A percentile compares a stretch with the other conserved stretches of the same genome.
Conservation (phyloP, 1,140 invertebrate genomes). For the Zaprionus inermis region DNA sequence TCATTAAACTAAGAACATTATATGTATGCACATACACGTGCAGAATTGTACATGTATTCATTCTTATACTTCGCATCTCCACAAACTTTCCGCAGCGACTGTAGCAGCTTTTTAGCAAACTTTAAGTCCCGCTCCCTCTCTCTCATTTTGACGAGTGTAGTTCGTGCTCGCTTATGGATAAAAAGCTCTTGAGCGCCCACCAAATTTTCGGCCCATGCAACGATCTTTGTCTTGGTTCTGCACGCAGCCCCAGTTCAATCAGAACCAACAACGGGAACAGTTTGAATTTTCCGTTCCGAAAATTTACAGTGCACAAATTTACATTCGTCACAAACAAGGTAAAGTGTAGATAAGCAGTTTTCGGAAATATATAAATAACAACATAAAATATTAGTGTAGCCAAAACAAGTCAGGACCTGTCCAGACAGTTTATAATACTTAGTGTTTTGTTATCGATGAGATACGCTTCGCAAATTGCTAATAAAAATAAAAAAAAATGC, state of each 20-base stretch:
- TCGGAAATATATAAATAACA: neutral
- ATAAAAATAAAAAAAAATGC: conserved; percentile 35
- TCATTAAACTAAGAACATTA: conserved; percentile 41
- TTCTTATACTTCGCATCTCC: neutral
- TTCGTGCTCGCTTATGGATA: conserved; percentile 13
- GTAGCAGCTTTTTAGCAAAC: conserved; percentile 37
- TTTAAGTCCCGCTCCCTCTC: conserved; percentile 47
- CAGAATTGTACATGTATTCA: neutral
- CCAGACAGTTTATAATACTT: conserved; percentile 14
- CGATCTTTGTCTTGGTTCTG: conserved; percentile 4
- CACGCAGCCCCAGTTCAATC: conserved; percentile 23
- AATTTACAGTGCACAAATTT: conserved; percentile 7
- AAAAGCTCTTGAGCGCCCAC: conserved; percentile 45
- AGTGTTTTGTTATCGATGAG: neutral
- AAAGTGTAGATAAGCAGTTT: conserved; percentile 19
- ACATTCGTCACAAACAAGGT: conserved; percentile 44
- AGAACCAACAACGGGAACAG: conserved; percentile 16
- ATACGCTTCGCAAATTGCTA: conserved; percentile 15
- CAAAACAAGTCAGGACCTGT: conserved; percentile 14
- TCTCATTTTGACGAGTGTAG: conserved; percentile 3
- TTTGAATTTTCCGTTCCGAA: conserved; percentile 35
- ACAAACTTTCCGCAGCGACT: conserved; percentile 18
- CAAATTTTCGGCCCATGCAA: conserved; percentile 31
- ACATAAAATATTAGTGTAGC: neutral
- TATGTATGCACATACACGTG: neutral